Evolutionary conservation across 2,797 vertebrate genomes (phyloP).

Genomic region (Rhinophrynus dorsalis): DNA sequence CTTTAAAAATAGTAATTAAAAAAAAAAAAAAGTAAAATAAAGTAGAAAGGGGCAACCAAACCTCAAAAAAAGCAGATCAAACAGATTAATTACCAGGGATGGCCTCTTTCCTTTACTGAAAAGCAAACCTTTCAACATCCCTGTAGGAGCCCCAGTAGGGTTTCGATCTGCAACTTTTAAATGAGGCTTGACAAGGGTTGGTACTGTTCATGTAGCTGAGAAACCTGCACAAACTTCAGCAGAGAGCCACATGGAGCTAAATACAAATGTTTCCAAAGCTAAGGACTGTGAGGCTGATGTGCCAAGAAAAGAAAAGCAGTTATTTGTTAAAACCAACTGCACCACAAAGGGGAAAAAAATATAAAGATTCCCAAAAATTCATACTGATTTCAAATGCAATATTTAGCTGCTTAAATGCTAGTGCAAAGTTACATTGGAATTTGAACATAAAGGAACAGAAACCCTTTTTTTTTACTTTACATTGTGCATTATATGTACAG

Average conservation of each 20-base stretch:
- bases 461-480: too few relatives aligned
- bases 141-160: slow-evolving; percentile 37
- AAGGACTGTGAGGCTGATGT: too few relatives aligned
- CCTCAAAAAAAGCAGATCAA: slow-evolving; percentile 70
- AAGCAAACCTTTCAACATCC: slow-evolving; percentile 62
- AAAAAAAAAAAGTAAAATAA: background rate
- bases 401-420: too few relatives aligned
- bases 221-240: slow-evolving; percentile 3
- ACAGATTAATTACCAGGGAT: slow-evolving; percentile 63
- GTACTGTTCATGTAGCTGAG: slow-evolving; percentile 5
- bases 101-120: slow-evolving; percentile 62
- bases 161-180: slow-evolving; percentile 69
- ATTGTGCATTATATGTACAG: too few relatives aligned
- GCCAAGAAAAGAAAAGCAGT: too few relatives aligned
- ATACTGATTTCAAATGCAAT: too few relatives aligned
- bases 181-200: slow-evolving; percentile 69
- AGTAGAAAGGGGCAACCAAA: slow-evolving; percentile 58
- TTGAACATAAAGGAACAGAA: too few relatives aligned
- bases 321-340: too few relatives aligned
- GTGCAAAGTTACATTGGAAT: too few relatives aligned
- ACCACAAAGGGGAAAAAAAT: too few relatives aligned
- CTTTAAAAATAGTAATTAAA: background rate
- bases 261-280: background rate
- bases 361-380: too few relatives aligned
- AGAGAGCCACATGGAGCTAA: background rate